Conservation (phyloP, 2,888 invertebrate species). For the Drosophila multiciliata region DNA sequence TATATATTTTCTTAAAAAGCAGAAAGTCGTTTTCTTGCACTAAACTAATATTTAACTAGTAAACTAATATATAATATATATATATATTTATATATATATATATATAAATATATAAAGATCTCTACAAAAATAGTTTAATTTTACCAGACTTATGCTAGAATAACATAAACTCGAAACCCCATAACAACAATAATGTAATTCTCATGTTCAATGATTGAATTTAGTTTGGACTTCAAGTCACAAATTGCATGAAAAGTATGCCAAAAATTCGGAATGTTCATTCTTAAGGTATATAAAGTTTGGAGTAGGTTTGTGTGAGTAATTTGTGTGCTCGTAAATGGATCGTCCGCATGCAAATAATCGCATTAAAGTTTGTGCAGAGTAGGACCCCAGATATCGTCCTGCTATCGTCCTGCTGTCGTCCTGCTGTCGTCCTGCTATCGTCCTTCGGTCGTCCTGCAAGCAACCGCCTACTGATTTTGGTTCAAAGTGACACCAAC, state of each 20-base stretch:
- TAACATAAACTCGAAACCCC: too few species aligned
- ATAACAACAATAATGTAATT: background rate
- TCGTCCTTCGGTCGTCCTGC: conserved; percentile 14
- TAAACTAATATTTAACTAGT: background rate
- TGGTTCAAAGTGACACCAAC: conserved; percentile 63
- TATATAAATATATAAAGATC: background rate
- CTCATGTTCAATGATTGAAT: background rate
- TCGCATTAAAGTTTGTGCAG: conserved; percentile 43
- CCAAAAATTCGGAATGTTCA: background rate
- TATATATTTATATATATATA: background rate
- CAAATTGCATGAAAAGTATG: background rate
- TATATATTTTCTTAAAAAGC: background rate
- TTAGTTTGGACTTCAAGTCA: background rate
- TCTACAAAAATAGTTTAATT: background rate
- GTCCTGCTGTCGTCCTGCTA: conserved; percentile 14
- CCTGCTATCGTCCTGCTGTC: background rate
- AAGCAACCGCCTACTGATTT: conserved; percentile 33
- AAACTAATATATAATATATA: background rate
- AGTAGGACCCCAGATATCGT: conserved; percentile 16
- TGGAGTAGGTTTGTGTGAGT: background rate
- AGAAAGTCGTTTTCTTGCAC: background rate
- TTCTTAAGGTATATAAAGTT: background rate
- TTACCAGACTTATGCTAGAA: background rate
- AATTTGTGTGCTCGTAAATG: background rate
- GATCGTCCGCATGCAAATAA: conserved; percentile 49